phyloP scores from a whole-genome alignment of 2,113 vertebrate genomes.

The Eudorcas thomsonii region DNA sequence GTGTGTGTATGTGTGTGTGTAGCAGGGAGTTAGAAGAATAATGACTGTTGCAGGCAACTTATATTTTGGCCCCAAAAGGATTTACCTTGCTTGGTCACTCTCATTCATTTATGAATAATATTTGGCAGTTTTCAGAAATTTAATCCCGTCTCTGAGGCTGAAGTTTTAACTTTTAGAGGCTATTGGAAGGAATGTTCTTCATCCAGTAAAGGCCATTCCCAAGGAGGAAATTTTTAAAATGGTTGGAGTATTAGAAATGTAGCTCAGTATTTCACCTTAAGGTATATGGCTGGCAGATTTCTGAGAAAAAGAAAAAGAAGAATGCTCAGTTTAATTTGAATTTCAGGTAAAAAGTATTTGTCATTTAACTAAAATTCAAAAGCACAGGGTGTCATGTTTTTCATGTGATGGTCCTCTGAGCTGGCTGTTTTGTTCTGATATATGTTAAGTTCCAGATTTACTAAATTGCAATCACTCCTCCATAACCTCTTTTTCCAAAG shows the following conservation, averaged over 20 bases:
- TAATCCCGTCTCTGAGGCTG: not conserved
- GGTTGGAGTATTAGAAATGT: not conserved
- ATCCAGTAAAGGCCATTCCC: not conserved
- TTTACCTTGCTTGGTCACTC: not conserved
- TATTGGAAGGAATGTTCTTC: not conserved
- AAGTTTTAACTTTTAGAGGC: not conserved
- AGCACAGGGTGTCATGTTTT: not conserved
- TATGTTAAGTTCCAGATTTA: not conserved
- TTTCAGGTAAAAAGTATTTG: conserved; percentile 17
- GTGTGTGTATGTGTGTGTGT: not conserved
- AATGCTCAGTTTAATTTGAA: not conserved
- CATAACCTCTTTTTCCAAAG: not conserved
- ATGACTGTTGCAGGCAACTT: not conserved
- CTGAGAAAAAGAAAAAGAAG: not conserved
- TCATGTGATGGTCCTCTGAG: not conserved
- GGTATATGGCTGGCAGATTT: not conserved
- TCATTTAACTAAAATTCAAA: not conserved
- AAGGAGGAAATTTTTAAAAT: not conserved
- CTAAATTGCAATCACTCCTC: not conserved
- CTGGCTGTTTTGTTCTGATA: not conserved
- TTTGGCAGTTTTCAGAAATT: conserved; percentile 22
- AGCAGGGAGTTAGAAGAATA: not conserved
- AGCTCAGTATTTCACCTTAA: not conserved
- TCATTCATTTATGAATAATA: not conserved
- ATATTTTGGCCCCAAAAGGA: not conserved